Evolutionary conservation across 2,888 invertebrate genomes (phyloP), one percentile per base, ranked within the genome.

Genomic region (Nasonovia ribisnigri): DNA sequence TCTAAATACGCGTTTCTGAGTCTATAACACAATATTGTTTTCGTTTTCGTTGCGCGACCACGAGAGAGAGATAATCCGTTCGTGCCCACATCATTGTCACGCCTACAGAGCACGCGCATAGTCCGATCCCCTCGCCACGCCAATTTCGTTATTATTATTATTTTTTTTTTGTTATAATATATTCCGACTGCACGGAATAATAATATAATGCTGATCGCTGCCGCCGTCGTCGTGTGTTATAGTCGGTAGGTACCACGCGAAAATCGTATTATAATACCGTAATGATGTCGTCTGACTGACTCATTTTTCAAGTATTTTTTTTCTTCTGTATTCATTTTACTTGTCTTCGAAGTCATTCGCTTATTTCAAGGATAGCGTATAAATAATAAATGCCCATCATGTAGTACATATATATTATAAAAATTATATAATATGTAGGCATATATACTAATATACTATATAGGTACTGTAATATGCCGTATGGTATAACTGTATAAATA

Each of bases 11-110:
- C 20, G 77, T 77, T 77, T 77, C 36, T 77, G 36, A 77, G 36
- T 77, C 20, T 36, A 77, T 42, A 77, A 36, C 36, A 77, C 24
- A 42, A 77, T 88, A 29, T 51, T 16, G 90, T 51, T 51, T 51
- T 91, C 51, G 51, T 20, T 46, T 90, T 54, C 16, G 1, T n/a
- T 36, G 51, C 5, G 42, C 24, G 48, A 26, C 51, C 29, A 84
- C 51, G 5, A 54, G 91, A 84, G 91, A 84, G 51, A 84, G 51
- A 43, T 86, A 92, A 87, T 92, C 92, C 86, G 86, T 60, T 46
- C 1, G 51, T 88, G 92, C 92, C 92, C 92, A 92, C 92, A 67
- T 48, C 87, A 86, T 92, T 77, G 88, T 88, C 48, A 92, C 92
- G 92, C 92, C 92, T 77, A 88, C 92, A 26, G 1, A 24, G 46